These are phyloP conservation scores for Chrysopilus asiliformis DNA, from an alignment of 2,888 invertebrate species.

Conservation along the genomic window DNA sequence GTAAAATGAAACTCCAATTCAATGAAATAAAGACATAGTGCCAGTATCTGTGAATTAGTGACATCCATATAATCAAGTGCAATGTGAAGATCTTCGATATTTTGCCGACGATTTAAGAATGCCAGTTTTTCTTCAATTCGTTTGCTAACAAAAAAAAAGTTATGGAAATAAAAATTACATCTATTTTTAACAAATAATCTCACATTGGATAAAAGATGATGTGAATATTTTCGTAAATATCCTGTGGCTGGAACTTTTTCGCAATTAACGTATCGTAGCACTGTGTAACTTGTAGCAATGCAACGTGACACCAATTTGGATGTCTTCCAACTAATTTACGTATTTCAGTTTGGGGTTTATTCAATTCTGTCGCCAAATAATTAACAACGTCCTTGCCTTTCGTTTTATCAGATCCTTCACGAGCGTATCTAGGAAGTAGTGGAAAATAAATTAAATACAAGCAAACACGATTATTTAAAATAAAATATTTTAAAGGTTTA, in stretches of 20 bases:
- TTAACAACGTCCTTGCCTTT: slow-evolving; percentile 35
- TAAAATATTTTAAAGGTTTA: no score
- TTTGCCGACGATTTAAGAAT: slow-evolving; percentile 20
- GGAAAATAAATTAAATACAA: slow-evolving; percentile 2
- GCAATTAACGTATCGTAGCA: slow-evolving; percentile 43
- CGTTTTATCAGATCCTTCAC: slow-evolving; percentile 43
- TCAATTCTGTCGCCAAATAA: slow-evolving; percentile 33
- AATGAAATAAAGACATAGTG: slow-evolving; percentile 54
- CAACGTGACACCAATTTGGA: slow-evolving; percentile 49
- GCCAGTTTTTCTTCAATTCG: slow-evolving; percentile 28
- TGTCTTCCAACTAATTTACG: slow-evolving; percentile 40
- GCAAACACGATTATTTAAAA: no score
- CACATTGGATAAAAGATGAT: slow-evolving; percentile 57
- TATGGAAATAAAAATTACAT: slow-evolving; percentile 20
- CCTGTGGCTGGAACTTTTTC: slow-evolving; percentile 38
- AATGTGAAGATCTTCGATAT: slow-evolving; percentile 22
- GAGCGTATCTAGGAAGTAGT: slow-evolving; percentile 36
- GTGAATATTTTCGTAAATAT: slow-evolving; percentile 47
- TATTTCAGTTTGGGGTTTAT: slow-evolving; percentile 23
- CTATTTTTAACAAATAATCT: no score
- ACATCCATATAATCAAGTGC: slow-evolving; percentile 26
- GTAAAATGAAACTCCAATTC: slow-evolving; percentile 61
- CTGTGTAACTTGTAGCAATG: slow-evolving; percentile 43
- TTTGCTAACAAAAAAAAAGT: slow-evolving; percentile 33
- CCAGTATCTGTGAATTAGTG: slow-evolving; percentile 42